Evolutionary conservation across 2,888 invertebrate species (phyloP), one percentile per base, ranked within the genome.

Genomic region (Clitarchus hookeri): DNA sequence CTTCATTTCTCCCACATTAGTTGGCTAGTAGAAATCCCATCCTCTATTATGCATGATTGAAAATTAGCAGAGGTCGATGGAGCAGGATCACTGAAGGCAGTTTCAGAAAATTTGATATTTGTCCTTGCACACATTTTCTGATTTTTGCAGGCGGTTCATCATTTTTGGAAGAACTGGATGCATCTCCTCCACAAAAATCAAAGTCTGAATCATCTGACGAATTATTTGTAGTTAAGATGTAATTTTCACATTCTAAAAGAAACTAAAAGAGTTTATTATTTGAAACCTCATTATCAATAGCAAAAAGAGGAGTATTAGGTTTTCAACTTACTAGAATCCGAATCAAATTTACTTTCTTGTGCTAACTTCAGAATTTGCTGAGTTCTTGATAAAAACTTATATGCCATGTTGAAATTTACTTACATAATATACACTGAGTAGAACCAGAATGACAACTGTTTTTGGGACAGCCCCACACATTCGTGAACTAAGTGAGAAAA

Each of bases 1-100:
- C 65, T 65, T 65, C 8, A 65, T 65, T 65, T 65, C 65, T 65
- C 65, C 65, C n/a, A 65, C 65, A 65, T 65, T 65, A 65, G 65
- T 65, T 65, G 65, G n/a, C 65, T 65, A 65, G 65, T 65, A 23
- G 19, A 65, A 19, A 65, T 23, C 8, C 65, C n/a, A n/a, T 19
- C 65, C 19, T 65, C 65, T 16, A 65, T 19, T 16, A n/a, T 65
- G n/a, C 13, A 16, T 11, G 65, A 65, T 23, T 65, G 65, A 23
- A 65, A 16, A 65, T 65, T 1, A n/a, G 65, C n/a, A 65, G 65
- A 65, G 65, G 65, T 65, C 16, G 65, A 65, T 65, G 65, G 65
- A 65, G 65, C 65, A 65, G 65, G 8, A 65, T 65, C 65, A 65
- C 65, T n/a, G 65, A 6, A 65, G 65, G 65, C 8, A 65, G 65